These are phyloP conservation scores for Drosophila histrio DNA, from an alignment of 2,888 invertebrate genomes.

Conservation along the genomic window DNA sequence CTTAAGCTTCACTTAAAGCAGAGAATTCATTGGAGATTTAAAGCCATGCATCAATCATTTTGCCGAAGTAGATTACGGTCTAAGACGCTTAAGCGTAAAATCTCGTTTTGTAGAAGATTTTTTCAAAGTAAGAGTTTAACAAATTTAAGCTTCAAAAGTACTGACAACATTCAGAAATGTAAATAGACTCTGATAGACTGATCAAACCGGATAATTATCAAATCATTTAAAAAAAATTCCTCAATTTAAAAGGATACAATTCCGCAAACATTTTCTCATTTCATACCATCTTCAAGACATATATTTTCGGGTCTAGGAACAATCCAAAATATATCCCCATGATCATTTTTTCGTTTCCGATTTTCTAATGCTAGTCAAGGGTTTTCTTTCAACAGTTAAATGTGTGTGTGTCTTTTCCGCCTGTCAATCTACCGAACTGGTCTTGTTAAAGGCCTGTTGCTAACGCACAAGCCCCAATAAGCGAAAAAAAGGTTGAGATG, in stretches of 20 bases:
- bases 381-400: constrained; percentile 6
- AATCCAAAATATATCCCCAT: too few species aligned
- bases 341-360: not conserved
- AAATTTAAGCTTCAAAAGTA: not conserved
- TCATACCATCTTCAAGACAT: too few species aligned
- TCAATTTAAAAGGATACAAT: too few species aligned
- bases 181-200: too few species aligned
- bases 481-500: not conserved
- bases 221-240: too few species aligned
- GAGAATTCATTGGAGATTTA: not conserved
- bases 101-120: too few species aligned
- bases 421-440: constrained; percentile 34
- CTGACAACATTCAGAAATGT: too few species aligned
- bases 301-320: too few species aligned
- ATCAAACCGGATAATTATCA: too few species aligned
- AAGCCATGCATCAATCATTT: not conserved
- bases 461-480: not conserved
- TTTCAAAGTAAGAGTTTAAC: not conserved
- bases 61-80: too few species aligned
- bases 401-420: constrained; percentile 18
- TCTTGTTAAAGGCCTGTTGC: constrained; percentile 29
- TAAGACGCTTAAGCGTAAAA: too few species aligned
- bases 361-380: not conserved
- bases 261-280: too few species aligned
- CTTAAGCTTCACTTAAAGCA: not conserved